These are phyloP conservation scores for Heteromurus nitidus DNA, from an alignment of 2,888 invertebrate species.

Conservation along the genomic window DNA sequence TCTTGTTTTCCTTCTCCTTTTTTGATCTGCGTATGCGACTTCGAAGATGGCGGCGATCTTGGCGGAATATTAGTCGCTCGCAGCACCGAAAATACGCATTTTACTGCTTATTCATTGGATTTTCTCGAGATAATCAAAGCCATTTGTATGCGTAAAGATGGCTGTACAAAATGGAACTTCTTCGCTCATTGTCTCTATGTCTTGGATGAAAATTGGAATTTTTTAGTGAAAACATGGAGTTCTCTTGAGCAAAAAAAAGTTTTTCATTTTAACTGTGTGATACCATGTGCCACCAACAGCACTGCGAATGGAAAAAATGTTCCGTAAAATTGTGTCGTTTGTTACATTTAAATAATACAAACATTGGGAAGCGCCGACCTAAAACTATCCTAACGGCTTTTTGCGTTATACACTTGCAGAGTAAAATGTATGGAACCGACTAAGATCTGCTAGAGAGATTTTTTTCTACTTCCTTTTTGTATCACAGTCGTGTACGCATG, in stretches of 20 bases:
- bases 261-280: background rate
- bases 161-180: constrained; percentile 38
- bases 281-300: background rate
- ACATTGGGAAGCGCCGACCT: constrained; percentile 12
- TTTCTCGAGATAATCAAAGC: constrained; percentile 52
- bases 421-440: background rate
- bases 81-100: too few relatives aligned
- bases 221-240: background rate
- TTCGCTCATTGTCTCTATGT: constrained; percentile 33
- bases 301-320: background rate
- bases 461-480: too few relatives aligned
- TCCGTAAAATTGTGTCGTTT: constrained; percentile 3
- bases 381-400: too few relatives aligned
- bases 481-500: too few relatives aligned
- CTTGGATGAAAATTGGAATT: background rate
- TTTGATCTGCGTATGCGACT: background rate
- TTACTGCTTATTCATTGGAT: constrained; percentile 40
- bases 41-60: background rate
- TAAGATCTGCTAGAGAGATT: too few relatives aligned
- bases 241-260: constrained; percentile 4
- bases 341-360: constrained; percentile 7
- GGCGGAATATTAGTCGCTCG: background rate
- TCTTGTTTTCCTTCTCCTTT: constrained; percentile 8
- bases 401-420: too few relatives aligned
- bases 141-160: constrained; percentile 58